Conservation (phyloP, 2,888 invertebrate species). For the Tillus elongatus region DNA sequence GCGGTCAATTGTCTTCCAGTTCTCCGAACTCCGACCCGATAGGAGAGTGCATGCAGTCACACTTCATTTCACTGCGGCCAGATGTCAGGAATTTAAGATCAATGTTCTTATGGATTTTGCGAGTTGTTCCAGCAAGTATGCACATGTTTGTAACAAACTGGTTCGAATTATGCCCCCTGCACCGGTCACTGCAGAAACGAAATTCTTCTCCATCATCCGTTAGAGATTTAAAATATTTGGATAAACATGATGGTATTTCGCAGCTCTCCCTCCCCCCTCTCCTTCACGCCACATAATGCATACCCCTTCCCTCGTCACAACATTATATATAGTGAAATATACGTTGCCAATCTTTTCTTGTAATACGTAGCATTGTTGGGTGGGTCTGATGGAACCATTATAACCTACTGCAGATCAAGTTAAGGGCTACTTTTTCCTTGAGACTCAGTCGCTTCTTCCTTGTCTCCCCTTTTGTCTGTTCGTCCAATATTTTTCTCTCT, state of each 20-base stretch:
- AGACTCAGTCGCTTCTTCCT: neutral
- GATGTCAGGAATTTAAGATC: slow-evolving; percentile 21
- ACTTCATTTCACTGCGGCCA: slow-evolving; percentile 16
- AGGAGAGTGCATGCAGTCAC: slow-evolving; percentile 19
- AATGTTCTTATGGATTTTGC: slow-evolving; percentile 20
- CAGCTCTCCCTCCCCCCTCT: slow-evolving; percentile 21
- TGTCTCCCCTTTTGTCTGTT: slow-evolving; percentile 1
- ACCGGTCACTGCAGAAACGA: slow-evolving; percentile 24
- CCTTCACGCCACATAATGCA: slow-evolving; percentile 25
- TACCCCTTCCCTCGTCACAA: slow-evolving; percentile 17
- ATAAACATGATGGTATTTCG: slow-evolving; percentile 19
- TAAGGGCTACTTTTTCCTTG: no score
- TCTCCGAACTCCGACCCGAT: slow-evolving; percentile 17
- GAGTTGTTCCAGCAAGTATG: slow-evolving; percentile 19
- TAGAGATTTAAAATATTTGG: slow-evolving; percentile 20
- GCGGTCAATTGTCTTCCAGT: slow-evolving; percentile 19
- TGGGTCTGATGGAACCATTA: slow-evolving; percentile 16
- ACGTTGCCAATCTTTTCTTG: slow-evolving; percentile 16
- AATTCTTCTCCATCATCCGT: slow-evolving; percentile 17
- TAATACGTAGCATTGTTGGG: slow-evolving; percentile 22
- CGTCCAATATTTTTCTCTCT: neutral
- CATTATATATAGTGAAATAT: slow-evolving; percentile 21
- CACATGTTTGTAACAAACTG: slow-evolving; percentile 24
- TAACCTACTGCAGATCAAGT: slow-evolving; percentile 22
- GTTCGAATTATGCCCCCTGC: slow-evolving; percentile 27